Conservation (phyloP, 2,797 vertebrate species). For the Rallus crepitans region DNA sequence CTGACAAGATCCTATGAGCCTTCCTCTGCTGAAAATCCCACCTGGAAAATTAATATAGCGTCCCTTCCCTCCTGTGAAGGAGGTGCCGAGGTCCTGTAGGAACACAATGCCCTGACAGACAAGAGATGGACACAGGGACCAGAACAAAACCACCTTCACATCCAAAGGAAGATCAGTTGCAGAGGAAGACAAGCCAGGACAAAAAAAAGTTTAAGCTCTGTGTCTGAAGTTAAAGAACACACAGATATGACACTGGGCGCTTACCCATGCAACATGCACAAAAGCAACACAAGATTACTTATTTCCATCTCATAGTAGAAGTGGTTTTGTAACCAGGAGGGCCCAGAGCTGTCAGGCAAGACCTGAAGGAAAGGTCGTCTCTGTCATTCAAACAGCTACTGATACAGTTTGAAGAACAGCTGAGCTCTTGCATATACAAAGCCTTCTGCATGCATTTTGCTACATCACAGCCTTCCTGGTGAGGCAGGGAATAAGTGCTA, state of each 20-base stretch:
- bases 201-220: neutral
- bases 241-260: neutral
- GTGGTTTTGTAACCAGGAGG: neutral
- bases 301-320: neutral
- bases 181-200: neutral
- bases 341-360: neutral
- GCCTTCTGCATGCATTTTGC: neutral
- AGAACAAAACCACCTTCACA: neutral
- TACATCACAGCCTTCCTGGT: neutral
- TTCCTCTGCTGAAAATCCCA: neutral
- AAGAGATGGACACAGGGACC: neutral
- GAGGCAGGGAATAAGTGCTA: neutral
- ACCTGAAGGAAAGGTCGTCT: neutral
- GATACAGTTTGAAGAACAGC: neutral
- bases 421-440: neutral
- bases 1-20: neutral
- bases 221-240: neutral
- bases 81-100: neutral
- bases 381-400: conserved; percentile 8
- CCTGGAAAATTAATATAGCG: neutral
- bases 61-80: neutral
- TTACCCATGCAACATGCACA: neutral
- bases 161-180: neutral
- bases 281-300: neutral
- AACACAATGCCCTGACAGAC: neutral